A percentile compares a stretch with the other conserved stretches of the same genome.
Conservation (phyloP, 1,140 invertebrate species). For the Rhizoglyphus robini region DNA sequence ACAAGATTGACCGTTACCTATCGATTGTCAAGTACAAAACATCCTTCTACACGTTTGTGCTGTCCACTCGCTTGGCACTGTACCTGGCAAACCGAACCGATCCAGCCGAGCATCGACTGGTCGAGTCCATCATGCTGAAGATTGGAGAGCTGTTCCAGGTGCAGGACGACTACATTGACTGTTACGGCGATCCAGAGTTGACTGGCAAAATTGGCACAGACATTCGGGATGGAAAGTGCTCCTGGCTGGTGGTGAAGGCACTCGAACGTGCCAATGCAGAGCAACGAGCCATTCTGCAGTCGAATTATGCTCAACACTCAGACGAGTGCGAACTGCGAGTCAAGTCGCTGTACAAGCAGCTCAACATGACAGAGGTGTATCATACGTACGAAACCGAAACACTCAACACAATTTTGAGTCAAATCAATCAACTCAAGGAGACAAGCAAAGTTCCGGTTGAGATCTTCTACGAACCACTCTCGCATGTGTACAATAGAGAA, state of each 20-base stretch:
- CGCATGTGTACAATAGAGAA: background rate
- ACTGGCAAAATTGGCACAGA: constrained; percentile 46
- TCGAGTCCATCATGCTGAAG: constrained; percentile 70
- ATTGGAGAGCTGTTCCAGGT: constrained; percentile 97
- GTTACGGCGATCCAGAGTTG: constrained; percentile 38
- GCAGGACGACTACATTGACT: constrained; percentile 49
- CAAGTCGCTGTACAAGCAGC: constrained; percentile 16
- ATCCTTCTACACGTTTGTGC: constrained; percentile 38
- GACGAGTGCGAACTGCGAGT: background rate
- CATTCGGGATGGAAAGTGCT: constrained; percentile 43
- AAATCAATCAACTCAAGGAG: constrained; percentile 4
- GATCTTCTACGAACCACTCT: constrained; percentile 1
- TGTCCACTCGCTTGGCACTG: constrained; percentile 65
- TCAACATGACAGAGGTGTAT: constrained; percentile 12
- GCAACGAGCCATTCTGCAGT: constrained; percentile 54
- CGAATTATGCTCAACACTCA: constrained; percentile 10
- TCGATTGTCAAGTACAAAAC: constrained; percentile 90
- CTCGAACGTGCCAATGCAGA: constrained; percentile 39
- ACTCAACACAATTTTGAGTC: background rate
- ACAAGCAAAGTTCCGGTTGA: background rate
- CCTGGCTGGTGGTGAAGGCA: constrained; percentile 40
- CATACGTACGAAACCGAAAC: constrained; percentile 15
- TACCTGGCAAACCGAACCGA: constrained; percentile 45
- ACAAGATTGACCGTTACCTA: constrained; percentile 73
- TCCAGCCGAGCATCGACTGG: constrained; percentile 35